These are phyloP conservation scores for Andrena hattorfiana DNA, from an alignment of 2,888 invertebrate species.

Conservation along the genomic window DNA sequence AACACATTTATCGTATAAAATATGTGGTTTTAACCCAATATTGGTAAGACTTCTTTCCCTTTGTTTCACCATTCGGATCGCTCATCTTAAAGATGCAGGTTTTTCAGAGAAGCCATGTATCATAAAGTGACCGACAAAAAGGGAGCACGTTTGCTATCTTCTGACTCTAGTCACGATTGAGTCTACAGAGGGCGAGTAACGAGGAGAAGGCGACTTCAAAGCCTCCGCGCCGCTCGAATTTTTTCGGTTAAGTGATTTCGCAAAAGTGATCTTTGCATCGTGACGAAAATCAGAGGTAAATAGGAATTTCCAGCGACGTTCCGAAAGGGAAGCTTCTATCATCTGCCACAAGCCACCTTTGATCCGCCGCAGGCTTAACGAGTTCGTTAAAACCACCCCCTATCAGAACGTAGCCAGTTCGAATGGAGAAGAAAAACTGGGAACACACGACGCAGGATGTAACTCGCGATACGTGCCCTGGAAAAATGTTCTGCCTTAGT, in stretches of 20 bases:
- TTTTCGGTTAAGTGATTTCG: conserved; percentile 56
- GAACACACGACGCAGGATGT: background rate
- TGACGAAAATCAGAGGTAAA: conserved; percentile 43
- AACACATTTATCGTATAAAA: too few relatives aligned
- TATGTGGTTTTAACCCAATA: too few relatives aligned
- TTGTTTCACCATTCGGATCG: too few relatives aligned
- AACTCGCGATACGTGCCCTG: conserved; percentile 28
- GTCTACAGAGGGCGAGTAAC: conserved; percentile 50
- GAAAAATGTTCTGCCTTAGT: conserved; percentile 28
- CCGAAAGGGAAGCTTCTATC: conserved; percentile 24
- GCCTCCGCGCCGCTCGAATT: conserved; percentile 38
- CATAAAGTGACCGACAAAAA: background rate
- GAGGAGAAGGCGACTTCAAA: conserved; percentile 52
- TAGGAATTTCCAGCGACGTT: conserved; percentile 25
- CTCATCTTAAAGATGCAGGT: too few relatives aligned
- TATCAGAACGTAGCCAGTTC: conserved; percentile 18
- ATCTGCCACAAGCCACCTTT: conserved; percentile 25
- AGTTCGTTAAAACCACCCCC: conserved; percentile 46
- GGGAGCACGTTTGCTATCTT: conserved; percentile 3
- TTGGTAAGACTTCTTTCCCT: too few relatives aligned
- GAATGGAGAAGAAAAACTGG: conserved; percentile 28
- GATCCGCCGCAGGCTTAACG: conserved; percentile 48
- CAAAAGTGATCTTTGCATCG: conserved; percentile 52
- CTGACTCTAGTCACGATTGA: conserved; percentile 35
- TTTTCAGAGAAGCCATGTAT: background rate